Evolutionary conservation across 2,888 invertebrate species (phyloP), one percentile per base, ranked within the genome.

Genomic region (Trissolcus brochymenae): DNA sequence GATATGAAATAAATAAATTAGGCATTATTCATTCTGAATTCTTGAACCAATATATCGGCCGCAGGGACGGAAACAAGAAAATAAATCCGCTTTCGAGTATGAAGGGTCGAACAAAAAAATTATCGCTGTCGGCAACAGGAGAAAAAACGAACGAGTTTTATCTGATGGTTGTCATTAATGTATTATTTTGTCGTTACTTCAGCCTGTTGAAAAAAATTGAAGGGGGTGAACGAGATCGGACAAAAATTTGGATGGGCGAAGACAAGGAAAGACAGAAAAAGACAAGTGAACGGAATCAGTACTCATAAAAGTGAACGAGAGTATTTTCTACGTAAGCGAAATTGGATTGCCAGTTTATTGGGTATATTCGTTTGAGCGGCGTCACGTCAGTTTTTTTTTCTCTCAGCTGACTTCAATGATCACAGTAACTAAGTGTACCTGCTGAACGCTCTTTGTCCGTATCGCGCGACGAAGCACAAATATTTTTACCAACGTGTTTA

Each of bases 291-390:
- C 51, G 49, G 76, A 66, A 81, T 81, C 76, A 73, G 49, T 43
- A 57, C 60, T 35, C 77, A 82, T 85, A 84, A 86, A 84, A 85
- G 78, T 80, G 82, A 84, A 76, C 83, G 80, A 79, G 81, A 82
- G 82, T 85, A 84, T 85, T 86, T 87, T 83, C 84, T 85, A 83
- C 85, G 83, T 86, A 85, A 60, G 83, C 84, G 86, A 88, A 87
- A 88, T 87, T 86, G 87, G 87, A 88, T 88, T 86, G 87, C 83
- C 86, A 86, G 82, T 87, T 88, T 88, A 88, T 87, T 87, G 87
- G 84, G 86, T 86, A 88, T 88, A 88, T 87, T 88, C 86, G 86
- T 88, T 87, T 85, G 85, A 83, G 84, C 84, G 87, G 85, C 86
- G 82, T 84, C 79, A 84, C 82, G 84, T 84, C 86, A 85, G 84